phyloP scores from a whole-genome alignment of 1,140 invertebrate genomes.

The Watersipora subatra region DNA sequence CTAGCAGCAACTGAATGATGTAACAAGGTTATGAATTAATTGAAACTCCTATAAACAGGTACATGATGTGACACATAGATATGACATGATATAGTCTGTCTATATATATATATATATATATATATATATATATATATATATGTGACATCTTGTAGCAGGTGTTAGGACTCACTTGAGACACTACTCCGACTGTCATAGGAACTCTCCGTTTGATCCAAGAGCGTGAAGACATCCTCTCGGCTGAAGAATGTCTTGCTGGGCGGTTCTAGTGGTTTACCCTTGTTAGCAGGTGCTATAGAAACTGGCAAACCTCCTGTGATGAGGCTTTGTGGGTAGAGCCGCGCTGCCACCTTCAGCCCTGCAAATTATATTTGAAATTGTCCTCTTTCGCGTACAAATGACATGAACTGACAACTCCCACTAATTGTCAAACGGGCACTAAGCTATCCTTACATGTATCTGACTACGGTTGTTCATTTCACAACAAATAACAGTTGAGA shows the following conservation, averaged over 20 bases:
- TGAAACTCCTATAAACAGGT: no score
- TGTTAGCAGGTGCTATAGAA: conserved; percentile 17
- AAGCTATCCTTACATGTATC: no score
- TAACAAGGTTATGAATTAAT: no score
- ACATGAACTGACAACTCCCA: neutral
- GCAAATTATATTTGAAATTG: conserved; percentile 4
- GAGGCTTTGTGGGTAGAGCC: conserved; percentile 30
- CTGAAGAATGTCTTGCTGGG: conserved; percentile 16
- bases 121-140: no score
- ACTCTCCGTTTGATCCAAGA: neutral
- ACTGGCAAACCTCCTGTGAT: conserved; percentile 28
- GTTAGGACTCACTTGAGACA: neutral
- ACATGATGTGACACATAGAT: no score
- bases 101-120: no score
- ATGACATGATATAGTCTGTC: no score
- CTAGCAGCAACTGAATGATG: no score
- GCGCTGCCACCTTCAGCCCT: conserved; percentile 35
- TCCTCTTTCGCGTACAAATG: neutral
- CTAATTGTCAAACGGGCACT: neutral
- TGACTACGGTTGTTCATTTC: no score
- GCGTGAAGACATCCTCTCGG: neutral
- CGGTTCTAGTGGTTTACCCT: conserved; percentile 11
- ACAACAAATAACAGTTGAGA: no score
- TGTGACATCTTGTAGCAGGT: no score
- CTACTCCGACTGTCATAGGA: neutral